phyloP scores from a whole-genome alignment of 2,113 vertebrate species.

The Hippocampus comes region DNA sequence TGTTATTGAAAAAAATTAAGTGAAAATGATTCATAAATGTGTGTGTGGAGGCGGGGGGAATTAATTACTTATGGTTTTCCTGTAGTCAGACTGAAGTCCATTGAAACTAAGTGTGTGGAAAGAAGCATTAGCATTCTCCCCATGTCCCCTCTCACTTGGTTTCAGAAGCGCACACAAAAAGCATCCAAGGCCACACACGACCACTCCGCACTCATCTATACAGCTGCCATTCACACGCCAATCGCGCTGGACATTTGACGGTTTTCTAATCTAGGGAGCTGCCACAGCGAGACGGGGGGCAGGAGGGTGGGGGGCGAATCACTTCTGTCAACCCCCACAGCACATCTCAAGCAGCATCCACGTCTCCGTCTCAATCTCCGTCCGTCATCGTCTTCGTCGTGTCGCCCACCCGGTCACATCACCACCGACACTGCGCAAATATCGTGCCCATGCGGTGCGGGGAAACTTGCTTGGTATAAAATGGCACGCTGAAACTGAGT shows the following conservation, averaged over 20 bases:
- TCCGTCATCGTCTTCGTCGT: slow-evolving; percentile 46
- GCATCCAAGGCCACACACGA: slow-evolving; percentile 56
- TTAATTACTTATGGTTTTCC: too few relatives aligned
- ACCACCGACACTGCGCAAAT: slow-evolving; percentile 44
- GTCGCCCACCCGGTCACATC: slow-evolving; percentile 46
- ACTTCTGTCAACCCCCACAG: slow-evolving; percentile 65
- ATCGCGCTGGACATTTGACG: slow-evolving; percentile 66
- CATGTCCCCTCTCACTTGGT: slow-evolving; percentile 16
- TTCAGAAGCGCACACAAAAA: slow-evolving; percentile 39
- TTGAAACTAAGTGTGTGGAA: slow-evolving; percentile 2
- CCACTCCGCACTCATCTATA: slow-evolving; percentile 58
- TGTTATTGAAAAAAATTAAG: too few relatives aligned
- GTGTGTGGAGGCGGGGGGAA: too few relatives aligned
- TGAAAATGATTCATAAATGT: too few relatives aligned
- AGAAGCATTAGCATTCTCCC: slow-evolving; percentile 48
- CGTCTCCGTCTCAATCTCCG: slow-evolving; percentile 64
- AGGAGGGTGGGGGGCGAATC: slow-evolving; percentile 49
- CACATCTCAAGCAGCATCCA: slow-evolving; percentile 62
- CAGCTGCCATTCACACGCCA: slow-evolving; percentile 67
- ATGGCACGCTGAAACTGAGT: not conserved
- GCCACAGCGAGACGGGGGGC: slow-evolving; percentile 63
- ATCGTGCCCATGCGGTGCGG: slow-evolving; percentile 22
- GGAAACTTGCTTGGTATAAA: not conserved
- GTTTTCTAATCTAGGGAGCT: slow-evolving; percentile 71
- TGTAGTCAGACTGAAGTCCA: not conserved